Conservation (phyloP, 2,113 vertebrate genomes). For the Chelonoidis abingdonii region DNA sequence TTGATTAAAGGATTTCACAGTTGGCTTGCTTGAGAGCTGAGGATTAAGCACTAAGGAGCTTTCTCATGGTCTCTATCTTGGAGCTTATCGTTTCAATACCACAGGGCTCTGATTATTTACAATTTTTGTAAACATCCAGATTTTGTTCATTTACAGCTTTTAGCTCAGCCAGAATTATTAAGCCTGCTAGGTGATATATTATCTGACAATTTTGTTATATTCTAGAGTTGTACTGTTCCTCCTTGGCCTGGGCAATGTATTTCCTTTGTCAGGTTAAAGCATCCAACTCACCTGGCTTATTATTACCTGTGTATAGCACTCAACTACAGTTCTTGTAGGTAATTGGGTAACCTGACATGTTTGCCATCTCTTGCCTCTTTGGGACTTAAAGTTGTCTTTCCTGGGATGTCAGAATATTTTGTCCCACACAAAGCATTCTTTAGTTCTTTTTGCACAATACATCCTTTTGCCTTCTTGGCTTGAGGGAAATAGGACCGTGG, state of each 20-base stretch:
- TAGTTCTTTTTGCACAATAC: background rate
- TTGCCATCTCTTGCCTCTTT: background rate
- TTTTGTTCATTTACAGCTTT: slow-evolving; percentile 69
- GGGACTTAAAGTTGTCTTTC: background rate
- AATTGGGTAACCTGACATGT: background rate
- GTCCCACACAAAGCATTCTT: background rate
- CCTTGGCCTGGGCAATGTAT: background rate
- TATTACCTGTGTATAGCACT: background rate
- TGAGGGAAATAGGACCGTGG: background rate
- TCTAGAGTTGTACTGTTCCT: background rate
- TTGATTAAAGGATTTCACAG: slow-evolving; percentile 73
- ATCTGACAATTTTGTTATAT: background rate
- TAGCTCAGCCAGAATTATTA: slow-evolving; percentile 55
- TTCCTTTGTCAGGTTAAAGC: background rate
- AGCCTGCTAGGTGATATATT: slow-evolving; percentile 39
- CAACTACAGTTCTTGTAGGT: background rate
- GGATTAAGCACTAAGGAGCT: slow-evolving; percentile 74
- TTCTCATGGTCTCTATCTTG: slow-evolving; percentile 56
- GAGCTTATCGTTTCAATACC: slow-evolving; percentile 52
- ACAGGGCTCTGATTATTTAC: slow-evolving; percentile 37
- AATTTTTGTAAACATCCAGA: slow-evolving; percentile 48
- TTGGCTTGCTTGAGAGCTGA: slow-evolving; percentile 40
- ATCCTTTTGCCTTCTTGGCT: background rate
- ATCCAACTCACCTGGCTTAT: background rate
- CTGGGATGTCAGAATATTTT: background rate